These are phyloP conservation scores for Planiliza haematocheilus DNA, from an alignment of 2,113 vertebrate species.

Conservation along the genomic window DNA sequence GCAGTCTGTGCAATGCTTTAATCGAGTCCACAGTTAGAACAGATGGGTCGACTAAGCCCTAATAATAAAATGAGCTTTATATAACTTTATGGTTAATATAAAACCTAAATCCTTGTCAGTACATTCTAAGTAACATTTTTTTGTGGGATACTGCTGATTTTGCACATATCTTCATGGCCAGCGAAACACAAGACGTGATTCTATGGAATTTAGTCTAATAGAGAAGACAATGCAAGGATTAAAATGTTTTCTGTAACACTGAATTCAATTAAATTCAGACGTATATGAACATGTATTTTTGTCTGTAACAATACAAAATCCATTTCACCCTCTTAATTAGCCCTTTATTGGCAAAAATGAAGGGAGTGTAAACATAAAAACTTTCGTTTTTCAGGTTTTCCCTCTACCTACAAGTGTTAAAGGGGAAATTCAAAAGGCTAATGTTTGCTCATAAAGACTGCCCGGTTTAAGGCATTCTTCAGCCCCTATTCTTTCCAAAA, in stretches of 20 bases:
- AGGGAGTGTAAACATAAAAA: background rate
- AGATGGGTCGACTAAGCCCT: background rate
- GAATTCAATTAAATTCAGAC: too few relatives aligned
- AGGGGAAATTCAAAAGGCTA: constrained; percentile 6
- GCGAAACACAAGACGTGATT: constrained; percentile 1
- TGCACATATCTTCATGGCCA: background rate
- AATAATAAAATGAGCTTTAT: background rate
- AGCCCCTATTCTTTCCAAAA: constrained; percentile 38
- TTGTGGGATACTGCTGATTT: background rate
- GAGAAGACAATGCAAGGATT: too few relatives aligned
- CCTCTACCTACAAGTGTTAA: background rate
- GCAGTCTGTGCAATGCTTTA: background rate
- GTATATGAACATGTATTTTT: background rate
- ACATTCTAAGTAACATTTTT: constrained; percentile 8
- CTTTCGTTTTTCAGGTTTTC: constrained; percentile 9
- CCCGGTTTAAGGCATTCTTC: constrained; percentile 35
- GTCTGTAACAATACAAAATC: background rate
- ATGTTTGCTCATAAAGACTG: constrained; percentile 34
- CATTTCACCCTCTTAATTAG: too few relatives aligned
- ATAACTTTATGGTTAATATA: background rate
- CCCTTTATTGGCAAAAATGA: background rate
- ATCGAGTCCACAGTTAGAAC: background rate
- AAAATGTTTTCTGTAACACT: too few relatives aligned
- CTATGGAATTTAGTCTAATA: background rate
- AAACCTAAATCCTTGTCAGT: constrained; percentile 12